These are phyloP conservation scores for Mnemiopsis leidyi DNA, from an alignment of 37 sponge, comb jelly and placozoan species.

Conservation along the genomic window DNA sequence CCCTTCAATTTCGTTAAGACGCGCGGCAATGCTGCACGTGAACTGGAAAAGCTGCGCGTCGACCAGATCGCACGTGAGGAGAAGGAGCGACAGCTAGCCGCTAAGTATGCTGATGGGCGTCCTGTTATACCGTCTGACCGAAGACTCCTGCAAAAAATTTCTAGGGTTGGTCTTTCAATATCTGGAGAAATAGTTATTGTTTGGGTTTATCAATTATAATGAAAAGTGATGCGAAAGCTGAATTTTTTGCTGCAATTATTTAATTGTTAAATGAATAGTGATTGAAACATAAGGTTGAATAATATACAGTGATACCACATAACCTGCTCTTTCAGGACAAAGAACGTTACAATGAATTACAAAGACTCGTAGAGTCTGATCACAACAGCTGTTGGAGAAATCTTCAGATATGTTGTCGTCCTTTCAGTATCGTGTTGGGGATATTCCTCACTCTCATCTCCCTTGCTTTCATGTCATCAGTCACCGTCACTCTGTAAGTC, in stretches of 20 bases:
- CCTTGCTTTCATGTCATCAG: conserved; percentile 42
- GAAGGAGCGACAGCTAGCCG: conserved; percentile 12
- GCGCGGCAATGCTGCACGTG: neutral
- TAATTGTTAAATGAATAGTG: too few species aligned
- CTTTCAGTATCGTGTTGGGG: conserved; percentile 17
- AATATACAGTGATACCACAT: too few species aligned
- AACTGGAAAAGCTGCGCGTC: neutral
- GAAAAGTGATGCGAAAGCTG: too few species aligned
- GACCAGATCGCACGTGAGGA: neutral
- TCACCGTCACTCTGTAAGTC: conserved; percentile 46
- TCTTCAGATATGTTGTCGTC: conserved; percentile 14
- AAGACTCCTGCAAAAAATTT: conserved; percentile 19
- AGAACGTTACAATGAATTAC: neutral
- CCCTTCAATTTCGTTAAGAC: conserved; percentile 41
- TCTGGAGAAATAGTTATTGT: too few species aligned
- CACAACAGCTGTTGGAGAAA: conserved; percentile 1
- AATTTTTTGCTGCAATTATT: too few species aligned
- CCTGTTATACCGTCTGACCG: conserved; percentile 22
- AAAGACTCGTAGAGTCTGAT: conserved; percentile 10
- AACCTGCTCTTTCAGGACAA: conserved; percentile 14
- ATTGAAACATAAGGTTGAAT: too few species aligned
- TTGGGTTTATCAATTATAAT: too few species aligned
- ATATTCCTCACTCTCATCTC: conserved; percentile 21
- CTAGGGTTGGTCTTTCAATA: neutral
- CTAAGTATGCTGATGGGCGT: conserved; percentile 45